Evolutionary conservation across 2,888 invertebrate genomes (phyloP), one percentile per base, ranked within the genome.

Genomic region (Phyllotreta striolata): DNA sequence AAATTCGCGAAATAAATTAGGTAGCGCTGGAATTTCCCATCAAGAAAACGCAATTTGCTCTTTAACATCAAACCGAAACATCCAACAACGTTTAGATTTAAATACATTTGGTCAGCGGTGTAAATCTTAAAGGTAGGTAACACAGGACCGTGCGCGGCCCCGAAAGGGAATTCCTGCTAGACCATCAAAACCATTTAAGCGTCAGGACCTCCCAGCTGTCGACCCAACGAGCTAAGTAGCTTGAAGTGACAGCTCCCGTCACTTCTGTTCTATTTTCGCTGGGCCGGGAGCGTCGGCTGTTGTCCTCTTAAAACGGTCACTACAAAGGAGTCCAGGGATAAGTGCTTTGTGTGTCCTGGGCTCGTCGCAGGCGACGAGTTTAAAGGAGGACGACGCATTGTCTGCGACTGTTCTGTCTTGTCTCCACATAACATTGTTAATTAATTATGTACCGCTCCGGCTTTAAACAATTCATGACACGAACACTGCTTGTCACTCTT

Each of bases 361-460:
- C 74, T 70, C 67, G 65, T 67, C 63, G 70, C 72, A 72, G 69
- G 73, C 66, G 73, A 67, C 64, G 37, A 49, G 49, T 49, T 37
- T 49, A 49, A 49, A 65, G 67, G 60, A 63, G 63, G 68, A 68
- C 68, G 60, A 63, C 51, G 62, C 64, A 66, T 70, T 66, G 68
- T 70, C 66, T 68, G 62, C 49, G 66, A 59, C 66, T 44, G 37
- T 63, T 52, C 63, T 69, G 64, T 65, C 64, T 62, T 64, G 68
- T 70, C 69, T 70, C 66, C 64, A 68, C 68, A 72, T 73, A 71
- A 73, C 71, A 71, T 73, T 72, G 71, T 75, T 75, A 75, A 75
- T 75, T 75, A 75, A 75, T 75, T 75, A 74, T 55, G 64, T 52
- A 37, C 35, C 66, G 63, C 66, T 71, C 66, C 66, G 62, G 54